Base-by-base conservation (phyloP, 2,888 invertebrate genomes). In the Meliscaeva auricollis region DNA sequence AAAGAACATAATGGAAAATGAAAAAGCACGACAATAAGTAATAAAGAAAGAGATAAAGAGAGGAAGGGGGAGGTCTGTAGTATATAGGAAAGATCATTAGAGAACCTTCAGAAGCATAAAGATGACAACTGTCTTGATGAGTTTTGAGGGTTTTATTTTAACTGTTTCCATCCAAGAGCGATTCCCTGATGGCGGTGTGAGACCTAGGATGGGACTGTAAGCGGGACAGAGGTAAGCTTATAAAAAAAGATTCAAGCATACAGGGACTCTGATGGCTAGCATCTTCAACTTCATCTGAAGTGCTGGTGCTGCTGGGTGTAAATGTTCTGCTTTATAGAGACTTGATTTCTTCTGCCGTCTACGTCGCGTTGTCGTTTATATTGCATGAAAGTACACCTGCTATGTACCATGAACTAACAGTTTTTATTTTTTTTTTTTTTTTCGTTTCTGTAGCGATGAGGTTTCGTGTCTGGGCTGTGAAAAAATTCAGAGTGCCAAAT, bases 81-180 rank as follows among this genome's bases (percentile, higher is more conserved):
- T 35, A n/a, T n/a, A n/a, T 17, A 44, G 38, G 60, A 52, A 44
- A 68, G 73, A 74, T 80, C 80, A 84, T 76, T 80, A 75, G 58
- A 54, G 54, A 76, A 64, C 41, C 75, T 76, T 66, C 64, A 76
- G 84, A 80, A 76, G 75, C 84, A 84, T 72, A 84, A 80, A 84
- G 80, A 84, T 84, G 80, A 68, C 84, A 84, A 72, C 75, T 80
- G 79, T 70, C 69, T 75, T 84, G 84, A 84, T 84, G 84, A 80
- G 75, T 72, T 76, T 66, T 60, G 60, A 60, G 80, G 52, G 75
- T 70, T 74, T 64, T 66, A 58, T 70, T 44, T 84, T 84, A 84
- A 84, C 84, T 84, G 84, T 80, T 84, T 84, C 75, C 75, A 84
- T 72, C 75, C 80, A 84, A 80, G 44, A 84, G 75, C 68, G 70